phyloP scores from a whole-genome alignment of 2,113 vertebrate species.

The Phalacrocorax aristotelis region DNA sequence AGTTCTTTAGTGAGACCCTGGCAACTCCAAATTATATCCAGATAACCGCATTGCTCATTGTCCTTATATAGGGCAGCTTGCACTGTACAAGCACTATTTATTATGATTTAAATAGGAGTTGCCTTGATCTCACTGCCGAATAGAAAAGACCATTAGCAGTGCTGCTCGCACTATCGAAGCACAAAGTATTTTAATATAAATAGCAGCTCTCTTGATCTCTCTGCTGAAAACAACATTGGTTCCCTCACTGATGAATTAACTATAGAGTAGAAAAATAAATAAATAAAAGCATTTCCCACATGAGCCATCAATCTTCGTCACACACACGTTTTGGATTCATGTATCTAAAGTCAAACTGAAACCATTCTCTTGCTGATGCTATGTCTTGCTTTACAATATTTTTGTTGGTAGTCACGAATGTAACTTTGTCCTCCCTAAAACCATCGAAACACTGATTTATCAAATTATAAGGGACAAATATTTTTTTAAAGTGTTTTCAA shows the following conservation, averaged over 20 bases:
- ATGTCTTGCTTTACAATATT: neutral
- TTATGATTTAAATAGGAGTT: slow-evolving; percentile 66
- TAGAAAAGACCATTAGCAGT: slow-evolving; percentile 63
- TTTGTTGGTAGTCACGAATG: neutral
- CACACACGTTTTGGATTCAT: neutral
- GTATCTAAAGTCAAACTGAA: slow-evolving; percentile 25
- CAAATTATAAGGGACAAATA: neutral
- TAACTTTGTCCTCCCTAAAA: neutral
- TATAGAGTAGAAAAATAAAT: slow-evolving; percentile 48
- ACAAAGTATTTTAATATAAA: slow-evolving; percentile 65
- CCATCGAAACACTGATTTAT: neutral
- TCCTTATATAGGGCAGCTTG: slow-evolving; percentile 26
- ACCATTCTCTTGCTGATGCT: neutral
- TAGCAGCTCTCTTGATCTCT: slow-evolving; percentile 61
- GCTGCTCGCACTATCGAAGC: slow-evolving; percentile 39
- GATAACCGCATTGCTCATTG: slow-evolving; percentile 24
- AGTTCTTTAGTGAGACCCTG: slow-evolving; percentile 40
- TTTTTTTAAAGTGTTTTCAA: neutral
- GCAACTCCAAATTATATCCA: slow-evolving; percentile 37
- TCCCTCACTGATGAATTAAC: slow-evolving; percentile 49
- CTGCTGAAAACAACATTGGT: slow-evolving; percentile 30
- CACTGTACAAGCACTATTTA: slow-evolving; percentile 35
- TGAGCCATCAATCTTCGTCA: slow-evolving; percentile 32
- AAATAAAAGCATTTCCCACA: slow-evolving; percentile 27
- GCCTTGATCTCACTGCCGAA: slow-evolving; percentile 55